Conservation (phyloP, 1,140 invertebrate genomes). For the Drosophila bocqueti region DNA sequence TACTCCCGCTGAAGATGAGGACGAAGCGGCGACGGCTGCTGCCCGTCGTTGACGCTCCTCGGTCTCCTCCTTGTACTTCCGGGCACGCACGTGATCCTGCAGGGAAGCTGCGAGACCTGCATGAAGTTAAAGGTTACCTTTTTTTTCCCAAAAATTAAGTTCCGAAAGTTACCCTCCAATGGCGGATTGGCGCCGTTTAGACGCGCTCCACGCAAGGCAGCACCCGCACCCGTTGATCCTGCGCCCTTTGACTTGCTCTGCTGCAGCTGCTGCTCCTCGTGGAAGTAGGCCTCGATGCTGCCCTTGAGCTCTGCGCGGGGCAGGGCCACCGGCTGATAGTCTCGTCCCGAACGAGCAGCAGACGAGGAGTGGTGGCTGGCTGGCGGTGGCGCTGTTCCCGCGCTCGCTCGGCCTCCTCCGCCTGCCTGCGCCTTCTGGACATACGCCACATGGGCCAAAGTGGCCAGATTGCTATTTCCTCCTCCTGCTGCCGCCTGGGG, state of each 20-base stretch:
- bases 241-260: slow-evolving; percentile 55
- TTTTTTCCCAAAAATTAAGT: neutral
- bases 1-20: slow-evolving; percentile 25
- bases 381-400: slow-evolving; percentile 25
- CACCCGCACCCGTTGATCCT: slow-evolving; percentile 22
- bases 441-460: slow-evolving; percentile 87
- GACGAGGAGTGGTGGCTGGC: slow-evolving; percentile 13
- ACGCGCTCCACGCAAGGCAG: slow-evolving; percentile 53
- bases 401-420: slow-evolving; percentile 17
- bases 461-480: slow-evolving; percentile 87
- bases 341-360: slow-evolving; percentile 48
- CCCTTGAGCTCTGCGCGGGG: slow-evolving; percentile 90
- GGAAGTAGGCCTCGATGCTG: slow-evolving; percentile 90
- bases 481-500: slow-evolving; percentile 32
- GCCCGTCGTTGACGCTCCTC: slow-evolving; percentile 81
- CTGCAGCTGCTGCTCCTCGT: slow-evolving; percentile 86
- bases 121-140: neutral
- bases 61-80: slow-evolving; percentile 87
- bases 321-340: slow-evolving; percentile 87
- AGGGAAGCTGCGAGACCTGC: slow-evolving; percentile 91
- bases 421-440: slow-evolving; percentile 66
- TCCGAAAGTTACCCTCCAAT: slow-evolving; percentile 71
- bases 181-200: slow-evolving; percentile 80
- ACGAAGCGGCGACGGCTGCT: slow-evolving; percentile 62
- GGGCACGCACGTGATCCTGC: slow-evolving; percentile 91